These are phyloP conservation scores for Heliothis subflexa DNA, from an alignment of 1,140 invertebrate genomes.

Conservation along the genomic window DNA sequence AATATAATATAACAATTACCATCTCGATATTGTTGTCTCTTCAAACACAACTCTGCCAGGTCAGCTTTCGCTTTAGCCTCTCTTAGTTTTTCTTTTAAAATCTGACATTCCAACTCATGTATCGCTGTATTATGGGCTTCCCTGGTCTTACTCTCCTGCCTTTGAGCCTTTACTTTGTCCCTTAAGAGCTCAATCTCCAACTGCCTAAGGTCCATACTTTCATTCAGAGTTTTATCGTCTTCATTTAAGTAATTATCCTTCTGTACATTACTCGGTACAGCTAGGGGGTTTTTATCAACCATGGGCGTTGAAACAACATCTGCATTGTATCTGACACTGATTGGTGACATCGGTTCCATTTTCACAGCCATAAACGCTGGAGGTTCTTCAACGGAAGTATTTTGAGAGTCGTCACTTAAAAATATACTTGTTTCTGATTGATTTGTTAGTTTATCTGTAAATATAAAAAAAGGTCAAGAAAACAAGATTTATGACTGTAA, in stretches of 20 bases:
- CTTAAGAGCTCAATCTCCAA: constrained; percentile 7
- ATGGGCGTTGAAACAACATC: not conserved
- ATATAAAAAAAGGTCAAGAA: too few relatives aligned
- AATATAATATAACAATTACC: not conserved
- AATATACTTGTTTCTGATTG: not conserved
- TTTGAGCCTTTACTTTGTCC: not conserved
- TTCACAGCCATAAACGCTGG: not conserved
- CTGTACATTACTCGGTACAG: not conserved
- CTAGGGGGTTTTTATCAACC: not conserved
- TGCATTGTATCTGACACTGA: not conserved
- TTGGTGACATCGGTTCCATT: not conserved
- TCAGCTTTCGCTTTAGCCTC: constrained; percentile 20
- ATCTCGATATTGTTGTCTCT: not conserved
- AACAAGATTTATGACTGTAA: too few relatives aligned
- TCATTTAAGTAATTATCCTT: not conserved
- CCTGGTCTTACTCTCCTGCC: not conserved
- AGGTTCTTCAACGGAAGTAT: not conserved
- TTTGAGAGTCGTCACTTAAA: not conserved
- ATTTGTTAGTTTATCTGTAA: not conserved
- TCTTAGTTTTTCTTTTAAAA: constrained; percentile 4
- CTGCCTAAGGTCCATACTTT: not conserved
- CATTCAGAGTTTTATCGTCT: not conserved
- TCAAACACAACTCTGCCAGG: constrained; percentile 2
- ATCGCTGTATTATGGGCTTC: not conserved
- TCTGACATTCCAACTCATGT: not conserved